Evolutionary conservation across 2,888 invertebrate species (phyloP).

Genomic region (Dilophus febrilis): DNA sequence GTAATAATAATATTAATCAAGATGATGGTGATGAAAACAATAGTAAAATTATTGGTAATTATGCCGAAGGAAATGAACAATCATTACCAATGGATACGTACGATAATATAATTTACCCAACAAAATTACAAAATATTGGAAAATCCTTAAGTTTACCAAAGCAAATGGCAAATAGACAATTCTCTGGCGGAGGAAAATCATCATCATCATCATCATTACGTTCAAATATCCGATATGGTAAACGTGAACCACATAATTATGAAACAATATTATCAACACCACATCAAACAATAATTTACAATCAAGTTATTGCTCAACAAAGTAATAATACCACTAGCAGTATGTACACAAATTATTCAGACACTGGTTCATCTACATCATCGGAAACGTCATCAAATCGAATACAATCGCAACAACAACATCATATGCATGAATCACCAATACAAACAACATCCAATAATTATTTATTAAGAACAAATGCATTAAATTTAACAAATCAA

Average conservation of each 20-base stretch:
- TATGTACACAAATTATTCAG: neutral
- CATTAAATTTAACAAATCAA: neutral
- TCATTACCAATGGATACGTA: no score
- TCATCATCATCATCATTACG: neutral
- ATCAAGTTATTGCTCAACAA: slow-evolving; percentile 29
- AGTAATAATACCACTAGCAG: slow-evolving; percentile 18
- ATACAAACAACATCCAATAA: slow-evolving; percentile 10
- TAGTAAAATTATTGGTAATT: no score
- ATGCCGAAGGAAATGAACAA: no score
- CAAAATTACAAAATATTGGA: neutral
- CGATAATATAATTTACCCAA: no score
- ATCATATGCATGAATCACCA: slow-evolving; percentile 7
- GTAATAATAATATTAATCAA: no score
- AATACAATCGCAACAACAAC: neutral
- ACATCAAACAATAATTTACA: slow-evolving; percentile 31
- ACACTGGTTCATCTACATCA: neutral
- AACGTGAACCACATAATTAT: slow-evolving; percentile 30
- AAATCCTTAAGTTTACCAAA: neutral
- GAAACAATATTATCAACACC: slow-evolving; percentile 30
- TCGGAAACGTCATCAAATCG: neutral
- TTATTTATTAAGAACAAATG: slow-evolving; percentile 4
- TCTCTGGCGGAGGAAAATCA: neutral
- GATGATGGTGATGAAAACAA: no score
- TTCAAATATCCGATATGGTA: slow-evolving; percentile 8
- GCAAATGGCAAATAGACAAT: neutral